These are phyloP conservation scores for Phragmatobia fuliginosa DNA, from an alignment of 2,888 invertebrate genomes.

Conservation along the genomic window DNA sequence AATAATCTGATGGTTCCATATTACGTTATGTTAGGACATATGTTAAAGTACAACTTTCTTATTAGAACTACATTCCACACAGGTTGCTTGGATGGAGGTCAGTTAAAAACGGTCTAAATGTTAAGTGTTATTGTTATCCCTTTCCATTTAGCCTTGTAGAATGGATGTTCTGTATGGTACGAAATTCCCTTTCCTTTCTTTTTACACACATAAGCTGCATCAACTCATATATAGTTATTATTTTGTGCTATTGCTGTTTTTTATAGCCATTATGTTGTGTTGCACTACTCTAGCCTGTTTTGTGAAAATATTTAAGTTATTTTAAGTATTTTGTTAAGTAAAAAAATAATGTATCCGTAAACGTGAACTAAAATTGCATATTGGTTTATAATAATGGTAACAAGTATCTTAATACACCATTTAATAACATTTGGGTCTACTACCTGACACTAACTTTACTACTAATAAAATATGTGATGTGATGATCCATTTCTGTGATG, in stretches of 20 bases:
- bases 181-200: slow-evolving; percentile 23
- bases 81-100: slow-evolving; percentile 89
- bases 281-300: slow-evolving; percentile 43
- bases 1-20: not conserved
- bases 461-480: no score
- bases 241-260: slow-evolving; percentile 25
- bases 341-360: no score
- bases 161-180: slow-evolving; percentile 57
- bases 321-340: not conserved
- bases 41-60: slow-evolving; percentile 46
- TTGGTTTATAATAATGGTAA: not conserved
- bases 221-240: slow-evolving; percentile 24
- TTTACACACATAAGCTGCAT: slow-evolving; percentile 32
- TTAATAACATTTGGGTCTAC: no score
- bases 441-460: no score
- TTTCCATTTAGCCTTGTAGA: slow-evolving; percentile 50
- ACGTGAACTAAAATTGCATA: not conserved
- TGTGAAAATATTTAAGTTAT: not conserved
- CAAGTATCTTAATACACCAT: not conserved
- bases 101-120: slow-evolving; percentile 69
- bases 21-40: not conserved
- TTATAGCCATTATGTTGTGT: slow-evolving; percentile 30
- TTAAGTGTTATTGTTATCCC: slow-evolving; percentile 58
- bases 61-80: slow-evolving; percentile 73
- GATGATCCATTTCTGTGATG: not conserved